phyloP scores from a whole-genome alignment of 2,113 vertebrate genomes.

The Apistogramma diplotaenia region DNA sequence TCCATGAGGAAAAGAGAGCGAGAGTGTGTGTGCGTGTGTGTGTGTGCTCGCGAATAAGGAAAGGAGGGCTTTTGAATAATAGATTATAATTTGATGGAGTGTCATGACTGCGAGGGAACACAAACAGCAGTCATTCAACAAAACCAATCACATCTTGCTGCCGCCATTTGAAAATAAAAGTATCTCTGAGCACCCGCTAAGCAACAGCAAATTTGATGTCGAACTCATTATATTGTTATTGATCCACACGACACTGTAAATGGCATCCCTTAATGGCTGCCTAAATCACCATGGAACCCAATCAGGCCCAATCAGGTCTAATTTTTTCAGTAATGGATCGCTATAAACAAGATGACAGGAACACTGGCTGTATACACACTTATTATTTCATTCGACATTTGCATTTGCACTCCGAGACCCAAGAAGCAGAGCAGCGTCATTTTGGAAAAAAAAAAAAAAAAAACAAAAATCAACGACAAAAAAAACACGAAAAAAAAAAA shows the following conservation, averaged over 20 bases:
- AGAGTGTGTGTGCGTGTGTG: not conserved
- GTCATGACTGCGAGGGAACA: conserved; percentile 42
- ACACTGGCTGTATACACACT: conserved; percentile 76
- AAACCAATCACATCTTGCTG: conserved; percentile 34
- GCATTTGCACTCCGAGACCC: conserved; percentile 65
- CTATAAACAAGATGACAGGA: conserved; percentile 72
- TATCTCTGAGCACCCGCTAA: conserved; percentile 37
- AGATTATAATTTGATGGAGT: conserved; percentile 61
- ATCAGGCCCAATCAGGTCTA: conserved; percentile 55
- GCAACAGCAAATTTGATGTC: conserved; percentile 47
- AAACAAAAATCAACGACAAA: conserved; percentile 65
- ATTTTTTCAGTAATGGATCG: conserved; percentile 47
- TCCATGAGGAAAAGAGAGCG: not conserved
- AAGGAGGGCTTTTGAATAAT: conserved; percentile 39
- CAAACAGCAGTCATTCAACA: conserved; percentile 57
- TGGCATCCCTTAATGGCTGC: conserved; percentile 56
- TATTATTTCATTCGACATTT: conserved; percentile 65
- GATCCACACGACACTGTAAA: conserved; percentile 64
- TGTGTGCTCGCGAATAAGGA: not conserved
- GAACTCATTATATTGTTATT: conserved; percentile 67
- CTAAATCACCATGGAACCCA: conserved; percentile 63
- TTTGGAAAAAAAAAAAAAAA: conserved; percentile 47
- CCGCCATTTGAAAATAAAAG: conserved; percentile 41
- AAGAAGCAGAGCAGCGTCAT: conserved; percentile 69
- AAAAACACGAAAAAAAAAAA: conserved; percentile 74